These are phyloP conservation scores for Ctenodactylus gundi DNA, from an alignment of 2,113 vertebrate genomes.

Conservation along the genomic window DNA sequence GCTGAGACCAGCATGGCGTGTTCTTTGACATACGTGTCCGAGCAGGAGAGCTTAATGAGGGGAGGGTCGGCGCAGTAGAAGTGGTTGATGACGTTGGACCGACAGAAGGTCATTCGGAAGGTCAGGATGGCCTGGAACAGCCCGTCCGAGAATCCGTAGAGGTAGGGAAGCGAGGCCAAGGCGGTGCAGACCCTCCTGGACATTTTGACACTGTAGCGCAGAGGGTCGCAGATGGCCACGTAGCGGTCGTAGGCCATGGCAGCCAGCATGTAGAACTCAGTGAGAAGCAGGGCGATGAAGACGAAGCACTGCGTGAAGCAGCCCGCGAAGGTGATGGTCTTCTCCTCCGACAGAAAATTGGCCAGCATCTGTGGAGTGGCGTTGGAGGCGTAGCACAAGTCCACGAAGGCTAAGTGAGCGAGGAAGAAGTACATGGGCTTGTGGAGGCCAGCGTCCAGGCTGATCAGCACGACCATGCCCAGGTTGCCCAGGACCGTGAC, in stretches of 20 bases:
- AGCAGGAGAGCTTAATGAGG: slow-evolving; percentile 68
- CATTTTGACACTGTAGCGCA: slow-evolving; percentile 58
- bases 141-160: slow-evolving; percentile 67
- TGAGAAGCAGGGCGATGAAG: slow-evolving; percentile 62
- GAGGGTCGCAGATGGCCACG: slow-evolving; percentile 60
- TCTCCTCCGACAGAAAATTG: slow-evolving; percentile 58
- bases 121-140: slow-evolving; percentile 63
- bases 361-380: slow-evolving; percentile 52
- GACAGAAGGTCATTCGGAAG: slow-evolving; percentile 63
- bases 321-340: slow-evolving; percentile 61
- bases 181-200: background rate
- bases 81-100: slow-evolving; percentile 69
- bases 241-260: slow-evolving; percentile 67
- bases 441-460: slow-evolving; percentile 45
- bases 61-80: slow-evolving; percentile 68
- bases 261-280: slow-evolving; percentile 56
- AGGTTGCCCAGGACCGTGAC: slow-evolving; percentile 45
- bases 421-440: slow-evolving; percentile 71
- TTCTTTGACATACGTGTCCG: slow-evolving; percentile 63
- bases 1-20: slow-evolving; percentile 59
- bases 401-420: slow-evolving; percentile 58
- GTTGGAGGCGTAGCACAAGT: slow-evolving; percentile 50
- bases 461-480: slow-evolving; percentile 37
- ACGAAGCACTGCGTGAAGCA: slow-evolving; percentile 65
- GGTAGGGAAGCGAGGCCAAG: slow-evolving; percentile 45